phyloP scores from a whole-genome alignment of 2,797 vertebrate species.

The Cetoscarus ocellatus region DNA sequence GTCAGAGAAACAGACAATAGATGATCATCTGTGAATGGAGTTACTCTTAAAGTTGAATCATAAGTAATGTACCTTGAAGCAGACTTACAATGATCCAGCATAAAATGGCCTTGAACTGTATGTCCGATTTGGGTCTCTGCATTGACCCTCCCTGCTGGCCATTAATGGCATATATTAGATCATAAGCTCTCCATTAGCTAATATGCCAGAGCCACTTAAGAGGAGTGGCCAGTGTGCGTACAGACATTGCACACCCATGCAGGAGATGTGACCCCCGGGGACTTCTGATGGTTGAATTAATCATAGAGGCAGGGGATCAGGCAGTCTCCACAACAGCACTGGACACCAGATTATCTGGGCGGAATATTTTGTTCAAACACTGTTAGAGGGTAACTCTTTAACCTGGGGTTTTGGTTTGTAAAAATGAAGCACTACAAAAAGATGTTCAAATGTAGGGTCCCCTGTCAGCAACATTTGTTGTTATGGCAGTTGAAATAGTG shows the following conservation, averaged over 20 bases:
- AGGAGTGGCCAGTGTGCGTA: conserved; percentile 70
- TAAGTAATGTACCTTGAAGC: too few relatives aligned
- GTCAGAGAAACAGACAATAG: too few relatives aligned
- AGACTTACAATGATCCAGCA: not conserved
- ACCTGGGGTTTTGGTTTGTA: too few relatives aligned
- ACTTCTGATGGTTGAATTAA: conserved; percentile 74
- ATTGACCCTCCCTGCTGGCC: conserved; percentile 35
- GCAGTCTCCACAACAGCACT: conserved; percentile 12
- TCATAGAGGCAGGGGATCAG: conserved; percentile 54
- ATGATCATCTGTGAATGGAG: too few relatives aligned
- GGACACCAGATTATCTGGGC: conserved; percentile 20
- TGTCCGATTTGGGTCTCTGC: conserved; percentile 27
- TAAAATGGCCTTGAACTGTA: not conserved
- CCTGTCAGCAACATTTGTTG: too few relatives aligned
- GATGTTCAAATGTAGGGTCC: too few relatives aligned
- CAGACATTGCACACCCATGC: conserved; percentile 83
- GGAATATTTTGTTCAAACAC: conserved; percentile 14
- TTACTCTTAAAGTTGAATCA: too few relatives aligned
- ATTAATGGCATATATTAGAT: conserved; percentile 81
- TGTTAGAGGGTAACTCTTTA: not conserved
- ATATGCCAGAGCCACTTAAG: conserved; percentile 65
- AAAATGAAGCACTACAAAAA: too few relatives aligned
- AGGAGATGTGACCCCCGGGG: conserved; percentile 76
- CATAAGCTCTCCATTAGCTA: conserved; percentile 80
- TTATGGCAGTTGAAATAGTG: too few relatives aligned